Evolutionary conservation across 2,113 vertebrate species (phyloP).

Genomic region (Calonectris borealis): DNA sequence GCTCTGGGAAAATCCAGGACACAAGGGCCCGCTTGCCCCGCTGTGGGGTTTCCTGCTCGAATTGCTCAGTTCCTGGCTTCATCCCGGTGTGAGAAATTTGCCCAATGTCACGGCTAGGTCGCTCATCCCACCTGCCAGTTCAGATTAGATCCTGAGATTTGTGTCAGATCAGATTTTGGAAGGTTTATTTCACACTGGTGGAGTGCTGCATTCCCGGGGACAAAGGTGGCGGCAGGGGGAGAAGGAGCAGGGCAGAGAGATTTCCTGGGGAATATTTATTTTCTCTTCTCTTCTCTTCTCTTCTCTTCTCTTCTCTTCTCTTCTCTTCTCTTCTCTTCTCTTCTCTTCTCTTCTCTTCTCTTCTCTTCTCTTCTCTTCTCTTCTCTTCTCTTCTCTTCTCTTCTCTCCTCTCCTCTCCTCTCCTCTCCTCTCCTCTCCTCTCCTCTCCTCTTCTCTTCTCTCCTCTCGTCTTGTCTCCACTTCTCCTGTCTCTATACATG

Average conservation of each 20-base stretch:
- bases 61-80: background rate
- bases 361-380: too few relatives aligned
- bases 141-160: background rate
- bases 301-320: too few relatives aligned
- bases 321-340: too few relatives aligned
- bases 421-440: background rate
- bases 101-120: background rate
- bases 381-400: accelerated
- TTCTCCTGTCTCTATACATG: too few relatives aligned
- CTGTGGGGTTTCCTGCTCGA: background rate
- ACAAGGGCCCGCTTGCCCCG: background rate
- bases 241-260: background rate
- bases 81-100: background rate
- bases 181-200: slow-evolving; percentile 6
- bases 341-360: background rate
- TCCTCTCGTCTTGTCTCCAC: too few relatives aligned
- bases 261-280: background rate
- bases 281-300: too few relatives aligned
- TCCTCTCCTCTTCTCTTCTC: too few relatives aligned
- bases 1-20: background rate
- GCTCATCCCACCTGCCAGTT: background rate
- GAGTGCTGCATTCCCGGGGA: background rate
- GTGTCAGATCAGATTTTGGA: slow-evolving; percentile 33
- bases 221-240: background rate
- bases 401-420: too few relatives aligned